A percentile compares a stretch with the other conserved stretches of the same genome.
phyloP scores from a whole-genome alignment of 1,140 invertebrate genomes.

The Neoseiulus cucumeris region DNA sequence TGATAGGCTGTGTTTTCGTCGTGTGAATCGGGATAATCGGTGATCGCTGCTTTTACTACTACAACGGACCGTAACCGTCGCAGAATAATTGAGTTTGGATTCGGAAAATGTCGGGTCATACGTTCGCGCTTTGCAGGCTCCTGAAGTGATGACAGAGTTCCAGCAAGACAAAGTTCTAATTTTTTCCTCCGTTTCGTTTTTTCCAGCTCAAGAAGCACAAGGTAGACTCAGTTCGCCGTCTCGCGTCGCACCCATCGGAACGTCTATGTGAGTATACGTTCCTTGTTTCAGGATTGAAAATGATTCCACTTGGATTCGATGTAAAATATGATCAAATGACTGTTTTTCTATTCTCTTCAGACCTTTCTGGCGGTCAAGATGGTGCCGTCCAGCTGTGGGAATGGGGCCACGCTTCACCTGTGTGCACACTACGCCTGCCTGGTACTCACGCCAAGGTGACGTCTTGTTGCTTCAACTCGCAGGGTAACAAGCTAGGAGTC shows the following conservation, averaged over 20 bases:
- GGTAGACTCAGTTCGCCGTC: slow-evolving; percentile 77
- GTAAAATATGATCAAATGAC: background rate
- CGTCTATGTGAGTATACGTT: slow-evolving; percentile 60
- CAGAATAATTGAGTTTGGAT: too few species aligned
- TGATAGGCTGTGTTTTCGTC: too few species aligned
- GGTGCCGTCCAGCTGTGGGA: slow-evolving; percentile 94
- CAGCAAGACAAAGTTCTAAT: background rate
- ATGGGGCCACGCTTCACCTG: slow-evolving; percentile 76
- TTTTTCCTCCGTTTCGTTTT: background rate
- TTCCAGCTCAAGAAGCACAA: slow-evolving; percentile 35
- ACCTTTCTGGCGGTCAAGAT: slow-evolving; percentile 87
- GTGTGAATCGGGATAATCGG: too few species aligned
- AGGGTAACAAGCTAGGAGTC: slow-evolving; percentile 95
- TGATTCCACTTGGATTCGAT: too few species aligned
- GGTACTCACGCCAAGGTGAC: slow-evolving; percentile 91
- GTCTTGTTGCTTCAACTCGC: slow-evolving; percentile 74
- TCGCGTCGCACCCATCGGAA: slow-evolving; percentile 80
- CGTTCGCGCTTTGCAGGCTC: too few species aligned
- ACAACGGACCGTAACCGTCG: too few species aligned
- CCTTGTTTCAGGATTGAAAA: background rate
- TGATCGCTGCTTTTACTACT: too few species aligned
- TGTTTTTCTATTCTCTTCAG: slow-evolving; percentile 31
- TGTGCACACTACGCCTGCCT: slow-evolving; percentile 65
- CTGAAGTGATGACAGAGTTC: too few species aligned
- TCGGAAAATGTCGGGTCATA: too few species aligned